These are phyloP conservation scores for Aphelinus certus DNA, from an alignment of 1,140 invertebrate genomes.

Conservation along the genomic window DNA sequence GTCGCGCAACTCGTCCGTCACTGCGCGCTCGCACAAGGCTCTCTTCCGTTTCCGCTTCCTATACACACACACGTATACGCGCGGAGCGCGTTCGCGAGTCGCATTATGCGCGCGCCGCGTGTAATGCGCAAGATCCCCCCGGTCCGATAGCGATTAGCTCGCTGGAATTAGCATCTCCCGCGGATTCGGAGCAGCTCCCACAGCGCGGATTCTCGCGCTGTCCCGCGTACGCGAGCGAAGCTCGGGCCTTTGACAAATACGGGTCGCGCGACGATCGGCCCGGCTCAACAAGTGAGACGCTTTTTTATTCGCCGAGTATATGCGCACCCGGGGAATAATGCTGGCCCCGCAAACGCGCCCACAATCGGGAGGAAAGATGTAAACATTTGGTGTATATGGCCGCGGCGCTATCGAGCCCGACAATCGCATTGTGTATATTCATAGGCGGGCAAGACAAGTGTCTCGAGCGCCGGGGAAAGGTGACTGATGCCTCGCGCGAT, in stretches of 20 bases:
- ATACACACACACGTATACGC: slow-evolving; percentile 13
- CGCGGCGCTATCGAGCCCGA: slow-evolving; percentile 5
- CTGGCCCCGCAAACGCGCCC: background rate
- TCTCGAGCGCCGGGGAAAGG: slow-evolving; percentile 2
- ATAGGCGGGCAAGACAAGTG: background rate
- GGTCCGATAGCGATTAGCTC: background rate
- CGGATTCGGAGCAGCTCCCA: background rate
- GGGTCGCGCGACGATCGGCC: no score
- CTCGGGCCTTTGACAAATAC: no score
- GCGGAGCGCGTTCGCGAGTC: no score
- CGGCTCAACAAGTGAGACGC: no score
- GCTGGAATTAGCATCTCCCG: slow-evolving; percentile 8
- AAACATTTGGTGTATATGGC: slow-evolving; percentile 7
- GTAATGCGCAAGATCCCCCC: no score
- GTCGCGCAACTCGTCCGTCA: slow-evolving; percentile 35
- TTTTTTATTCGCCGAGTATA: no score
- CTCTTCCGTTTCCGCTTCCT: slow-evolving; percentile 50
- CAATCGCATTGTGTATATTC: slow-evolving; percentile 20
- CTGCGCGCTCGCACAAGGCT: slow-evolving; percentile 28
- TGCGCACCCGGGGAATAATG: no score
- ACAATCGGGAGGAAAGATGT: slow-evolving; percentile 7
- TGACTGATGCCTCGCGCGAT: slow-evolving; percentile 18
- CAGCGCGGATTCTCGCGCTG: no score
- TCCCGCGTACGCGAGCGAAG: no score
- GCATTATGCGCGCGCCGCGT: background rate